phyloP scores from a whole-genome alignment of 2,113 vertebrate genomes.

The Pluvialis apricaria region DNA sequence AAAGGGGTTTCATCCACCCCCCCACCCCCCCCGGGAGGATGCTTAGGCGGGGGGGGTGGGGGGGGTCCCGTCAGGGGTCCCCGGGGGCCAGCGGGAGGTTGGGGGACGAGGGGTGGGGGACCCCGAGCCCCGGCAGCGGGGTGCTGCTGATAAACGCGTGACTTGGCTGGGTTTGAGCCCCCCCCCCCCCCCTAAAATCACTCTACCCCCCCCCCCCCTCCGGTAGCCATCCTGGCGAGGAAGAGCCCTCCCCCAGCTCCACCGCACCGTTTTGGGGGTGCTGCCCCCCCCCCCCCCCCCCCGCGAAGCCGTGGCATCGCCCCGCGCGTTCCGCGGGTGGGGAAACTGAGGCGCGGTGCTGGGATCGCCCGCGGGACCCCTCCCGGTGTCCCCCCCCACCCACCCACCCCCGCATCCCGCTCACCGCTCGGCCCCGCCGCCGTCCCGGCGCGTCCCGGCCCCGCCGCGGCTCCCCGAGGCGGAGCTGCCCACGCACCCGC shows the following conservation, averaged over 20 bases:
- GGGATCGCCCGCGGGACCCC: neutral
- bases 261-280: no score
- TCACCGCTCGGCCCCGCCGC: neutral
- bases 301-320: neutral
- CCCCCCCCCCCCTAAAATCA: neutral
- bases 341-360: neutral
- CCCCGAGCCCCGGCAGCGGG: neutral
- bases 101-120: neutral
- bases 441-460: neutral
- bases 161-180: neutral
- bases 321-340: neutral
- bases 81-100: neutral
- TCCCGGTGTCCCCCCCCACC: neutral
- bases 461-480: neutral
- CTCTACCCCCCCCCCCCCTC: neutral
- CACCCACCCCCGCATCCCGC: neutral
- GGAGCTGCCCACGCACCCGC: neutral
- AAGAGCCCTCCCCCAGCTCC: no score
- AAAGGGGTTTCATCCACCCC: neutral
- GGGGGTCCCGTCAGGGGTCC: neutral
- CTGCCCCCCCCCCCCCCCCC: no score
- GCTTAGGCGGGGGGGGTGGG: no score
- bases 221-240: no score
- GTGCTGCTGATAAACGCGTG: neutral
- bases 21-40: neutral